phyloP scores from a whole-genome alignment of 2,113 vertebrate species.

The Cathartes aura region DNA sequence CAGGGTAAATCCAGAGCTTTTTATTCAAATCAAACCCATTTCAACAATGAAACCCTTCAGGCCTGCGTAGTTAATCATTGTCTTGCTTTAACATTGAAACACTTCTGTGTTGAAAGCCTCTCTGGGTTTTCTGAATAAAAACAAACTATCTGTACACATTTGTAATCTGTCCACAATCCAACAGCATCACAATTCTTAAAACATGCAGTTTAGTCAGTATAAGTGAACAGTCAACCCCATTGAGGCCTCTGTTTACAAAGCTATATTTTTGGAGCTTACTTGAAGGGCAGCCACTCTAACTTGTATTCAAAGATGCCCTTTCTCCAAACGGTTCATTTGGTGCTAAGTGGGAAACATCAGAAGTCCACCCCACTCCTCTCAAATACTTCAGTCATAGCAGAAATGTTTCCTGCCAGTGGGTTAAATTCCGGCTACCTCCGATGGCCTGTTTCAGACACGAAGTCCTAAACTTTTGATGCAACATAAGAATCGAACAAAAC shows the following conservation, averaged over 20 bases:
- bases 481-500: not conserved
- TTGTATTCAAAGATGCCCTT: not conserved
- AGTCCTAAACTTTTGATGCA: not conserved
- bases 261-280: not conserved
- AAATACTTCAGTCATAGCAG: not conserved
- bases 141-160: not conserved
- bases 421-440: not conserved
- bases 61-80: not conserved
- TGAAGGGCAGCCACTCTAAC: not conserved
- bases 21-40: not conserved
- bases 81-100: not conserved
- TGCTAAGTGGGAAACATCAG: not conserved
- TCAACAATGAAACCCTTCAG: not conserved
- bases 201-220: not conserved
- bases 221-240: not conserved
- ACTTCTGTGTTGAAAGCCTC: not conserved
- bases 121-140: not conserved
- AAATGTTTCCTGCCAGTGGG: not conserved
- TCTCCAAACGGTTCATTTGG: not conserved
- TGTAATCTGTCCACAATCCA: not conserved
- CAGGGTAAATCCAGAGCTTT: not conserved
- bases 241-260: not conserved
- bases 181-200: not conserved
- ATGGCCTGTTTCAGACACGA: not conserved
- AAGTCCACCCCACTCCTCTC: not conserved